Percentiles rank a stretch among this genome's conserved stretches.
Evolutionary conservation across 2,113 vertebrate species (phyloP).

Genomic region (Hippolais icterina): DNA sequence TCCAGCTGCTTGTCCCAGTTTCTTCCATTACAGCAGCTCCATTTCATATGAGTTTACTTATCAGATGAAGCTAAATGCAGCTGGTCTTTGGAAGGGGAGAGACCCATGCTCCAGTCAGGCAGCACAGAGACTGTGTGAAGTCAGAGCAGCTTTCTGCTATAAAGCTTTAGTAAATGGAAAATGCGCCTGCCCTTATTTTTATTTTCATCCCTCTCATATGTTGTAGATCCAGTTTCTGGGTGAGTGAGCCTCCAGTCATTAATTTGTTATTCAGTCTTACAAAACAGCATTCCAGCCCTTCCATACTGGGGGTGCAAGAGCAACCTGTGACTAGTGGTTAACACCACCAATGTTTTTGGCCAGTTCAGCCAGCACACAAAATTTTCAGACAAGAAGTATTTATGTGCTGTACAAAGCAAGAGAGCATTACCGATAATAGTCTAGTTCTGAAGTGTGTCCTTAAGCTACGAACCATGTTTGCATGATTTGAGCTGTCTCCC

Average conservation of each 20-base stretch:
- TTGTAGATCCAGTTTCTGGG: not conserved
- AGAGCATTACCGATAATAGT: not conserved
- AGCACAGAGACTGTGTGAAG: not conserved
- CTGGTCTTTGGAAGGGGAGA: rapidly evolving
- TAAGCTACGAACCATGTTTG: not conserved
- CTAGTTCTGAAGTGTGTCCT: not conserved
- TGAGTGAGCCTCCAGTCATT: not conserved
- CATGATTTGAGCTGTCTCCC: not conserved
- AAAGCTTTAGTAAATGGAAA: not conserved
- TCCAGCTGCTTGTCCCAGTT: not conserved
- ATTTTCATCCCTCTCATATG: not conserved
- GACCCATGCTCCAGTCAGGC: not conserved
- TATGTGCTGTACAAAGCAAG: not conserved
- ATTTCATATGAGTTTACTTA: not conserved
- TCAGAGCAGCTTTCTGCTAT: not conserved
- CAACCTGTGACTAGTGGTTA: not conserved
- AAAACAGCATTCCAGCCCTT: not conserved
- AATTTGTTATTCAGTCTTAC: not conserved
- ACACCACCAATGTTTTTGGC: not conserved
- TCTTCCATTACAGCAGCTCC: not conserved
- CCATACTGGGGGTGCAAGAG: rapidly evolving
- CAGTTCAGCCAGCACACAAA: not conserved
- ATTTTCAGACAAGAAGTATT: not conserved
- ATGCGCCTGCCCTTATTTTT: not conserved
- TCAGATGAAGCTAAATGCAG: not conserved